phyloP scores from a whole-genome alignment of 2,113 vertebrate genomes.

The Octodon degus region DNA sequence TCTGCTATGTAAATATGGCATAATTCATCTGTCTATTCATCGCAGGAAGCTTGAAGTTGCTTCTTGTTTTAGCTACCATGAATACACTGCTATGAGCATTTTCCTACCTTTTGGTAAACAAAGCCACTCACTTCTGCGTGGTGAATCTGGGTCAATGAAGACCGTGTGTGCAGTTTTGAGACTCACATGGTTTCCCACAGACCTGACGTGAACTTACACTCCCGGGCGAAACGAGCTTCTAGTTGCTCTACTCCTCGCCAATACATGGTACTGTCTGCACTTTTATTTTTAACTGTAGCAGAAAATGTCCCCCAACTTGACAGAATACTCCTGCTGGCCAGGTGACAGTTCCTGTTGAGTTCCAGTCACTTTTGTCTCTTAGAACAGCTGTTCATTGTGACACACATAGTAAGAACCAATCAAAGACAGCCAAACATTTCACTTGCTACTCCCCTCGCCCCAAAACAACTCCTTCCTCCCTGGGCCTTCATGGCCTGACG shows the following conservation, averaged over 20 bases:
- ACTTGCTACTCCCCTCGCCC: neutral
- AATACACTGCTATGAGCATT: neutral
- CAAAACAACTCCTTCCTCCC: neutral
- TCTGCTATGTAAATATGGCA: neutral
- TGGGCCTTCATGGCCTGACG: too few relatives aligned
- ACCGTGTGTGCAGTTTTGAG: neutral
- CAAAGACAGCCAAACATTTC: neutral
- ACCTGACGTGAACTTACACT: neutral
- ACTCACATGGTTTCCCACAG: neutral
- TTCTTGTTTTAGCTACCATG: neutral
- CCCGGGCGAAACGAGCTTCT: too few relatives aligned
- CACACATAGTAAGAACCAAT: neutral
- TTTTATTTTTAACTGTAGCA: neutral
- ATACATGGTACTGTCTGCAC: rapidly evolving
- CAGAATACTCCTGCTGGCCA: neutral
- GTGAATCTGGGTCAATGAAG: neutral
- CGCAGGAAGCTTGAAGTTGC: too few relatives aligned
- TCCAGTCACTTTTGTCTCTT: neutral
- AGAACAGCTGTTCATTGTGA: neutral
- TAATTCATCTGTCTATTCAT: neutral
- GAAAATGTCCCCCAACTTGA: neutral
- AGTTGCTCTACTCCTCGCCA: neutral
- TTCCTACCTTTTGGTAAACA: neutral
- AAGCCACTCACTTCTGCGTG: neutral
- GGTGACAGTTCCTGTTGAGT: neutral